Evolutionary conservation across 2,888 invertebrate genomes (phyloP).

Genomic region (Drosophila mercatorum): DNA sequence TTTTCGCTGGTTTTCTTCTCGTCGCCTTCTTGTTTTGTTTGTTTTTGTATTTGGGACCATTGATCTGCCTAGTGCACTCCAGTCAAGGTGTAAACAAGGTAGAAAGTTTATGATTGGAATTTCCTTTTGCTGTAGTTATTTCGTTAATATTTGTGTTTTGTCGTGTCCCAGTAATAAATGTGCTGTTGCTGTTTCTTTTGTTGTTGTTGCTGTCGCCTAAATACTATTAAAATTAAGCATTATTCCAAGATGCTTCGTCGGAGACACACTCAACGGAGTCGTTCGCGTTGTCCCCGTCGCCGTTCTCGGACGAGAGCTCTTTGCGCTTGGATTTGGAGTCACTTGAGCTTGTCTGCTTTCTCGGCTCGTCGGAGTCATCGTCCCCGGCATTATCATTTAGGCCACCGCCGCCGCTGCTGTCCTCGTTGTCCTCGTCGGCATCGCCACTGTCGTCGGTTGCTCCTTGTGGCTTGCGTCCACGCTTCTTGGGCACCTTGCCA

Average conservation of each 20-base stretch:
- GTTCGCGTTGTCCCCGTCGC: constrained; percentile 21
- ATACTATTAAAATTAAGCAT: constrained; percentile 26
- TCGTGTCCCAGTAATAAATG: constrained; percentile 23
- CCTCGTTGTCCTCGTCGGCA: constrained; percentile 32
- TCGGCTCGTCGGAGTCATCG: constrained; percentile 7
- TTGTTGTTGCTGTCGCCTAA: constrained; percentile 17
- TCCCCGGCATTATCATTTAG: constrained; percentile 12
- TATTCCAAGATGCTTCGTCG: constrained; percentile 41
- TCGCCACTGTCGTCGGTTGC: constrained; percentile 21
- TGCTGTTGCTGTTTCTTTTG: constrained; percentile 11
- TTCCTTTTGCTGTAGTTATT: neutral
- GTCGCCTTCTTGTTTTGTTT: neutral
- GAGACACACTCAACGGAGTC: constrained; percentile 47
- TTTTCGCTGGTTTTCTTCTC: constrained; percentile 5
- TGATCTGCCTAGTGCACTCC: constrained; percentile 1
- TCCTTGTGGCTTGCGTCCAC: constrained; percentile 33
- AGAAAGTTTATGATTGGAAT: neutral
- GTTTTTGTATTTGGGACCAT: neutral
- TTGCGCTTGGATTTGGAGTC: constrained; percentile 26
- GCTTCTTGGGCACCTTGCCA: constrained; percentile 45
- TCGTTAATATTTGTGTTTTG: neutral
- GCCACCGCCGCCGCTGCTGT: constrained; percentile 14
- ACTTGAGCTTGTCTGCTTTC: constrained; percentile 3
- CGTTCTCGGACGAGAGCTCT: constrained; percentile 23
- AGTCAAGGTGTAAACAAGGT: neutral